A percentile compares a stretch with the other conserved stretches of the same genome.
These are phyloP conservation scores for Phenacoccus solenopsis DNA, from an alignment of 1,140 invertebrate species.

Conservation along the genomic window DNA sequence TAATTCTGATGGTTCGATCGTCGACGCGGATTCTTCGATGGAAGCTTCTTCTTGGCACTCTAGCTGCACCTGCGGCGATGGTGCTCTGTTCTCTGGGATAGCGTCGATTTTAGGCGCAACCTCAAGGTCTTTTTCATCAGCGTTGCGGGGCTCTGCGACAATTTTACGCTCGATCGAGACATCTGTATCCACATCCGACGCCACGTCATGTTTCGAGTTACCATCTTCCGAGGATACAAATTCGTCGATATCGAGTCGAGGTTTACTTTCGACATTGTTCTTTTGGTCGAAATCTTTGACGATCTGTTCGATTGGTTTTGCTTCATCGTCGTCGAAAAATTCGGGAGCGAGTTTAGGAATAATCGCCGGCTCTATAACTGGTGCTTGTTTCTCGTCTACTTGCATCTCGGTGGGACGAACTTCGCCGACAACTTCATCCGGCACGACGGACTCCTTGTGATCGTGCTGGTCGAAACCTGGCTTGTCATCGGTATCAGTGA, in stretches of 20 bases:
- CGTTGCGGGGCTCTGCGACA: too few relatives aligned
- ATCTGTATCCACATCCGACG: too few relatives aligned
- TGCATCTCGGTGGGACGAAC: not conserved
- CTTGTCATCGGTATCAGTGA: conserved; percentile 11
- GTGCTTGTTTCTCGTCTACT: not conserved
- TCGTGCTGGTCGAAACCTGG: not conserved
- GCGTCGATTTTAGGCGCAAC: too few relatives aligned
- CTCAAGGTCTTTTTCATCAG: too few relatives aligned
- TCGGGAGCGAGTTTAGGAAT: not conserved
- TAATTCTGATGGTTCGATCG: conserved; percentile 29
- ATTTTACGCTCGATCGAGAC: too few relatives aligned
- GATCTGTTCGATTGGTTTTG: too few relatives aligned
- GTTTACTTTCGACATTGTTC: too few relatives aligned
- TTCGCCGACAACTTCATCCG: not conserved
- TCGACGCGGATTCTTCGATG: not conserved
- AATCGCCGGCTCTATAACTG: not conserved
- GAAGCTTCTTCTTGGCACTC: not conserved
- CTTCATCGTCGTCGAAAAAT: too few relatives aligned
- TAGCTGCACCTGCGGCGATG: not conserved
- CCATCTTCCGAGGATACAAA: too few relatives aligned
- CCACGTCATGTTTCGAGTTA: too few relatives aligned
- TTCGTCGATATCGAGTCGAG: too few relatives aligned
- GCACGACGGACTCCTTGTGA: not conserved
- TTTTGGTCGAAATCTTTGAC: too few relatives aligned
- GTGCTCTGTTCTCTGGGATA: not conserved